Base-by-base conservation (phyloP, 2,797 vertebrate species). In the Calcarius lapponicus region DNA sequence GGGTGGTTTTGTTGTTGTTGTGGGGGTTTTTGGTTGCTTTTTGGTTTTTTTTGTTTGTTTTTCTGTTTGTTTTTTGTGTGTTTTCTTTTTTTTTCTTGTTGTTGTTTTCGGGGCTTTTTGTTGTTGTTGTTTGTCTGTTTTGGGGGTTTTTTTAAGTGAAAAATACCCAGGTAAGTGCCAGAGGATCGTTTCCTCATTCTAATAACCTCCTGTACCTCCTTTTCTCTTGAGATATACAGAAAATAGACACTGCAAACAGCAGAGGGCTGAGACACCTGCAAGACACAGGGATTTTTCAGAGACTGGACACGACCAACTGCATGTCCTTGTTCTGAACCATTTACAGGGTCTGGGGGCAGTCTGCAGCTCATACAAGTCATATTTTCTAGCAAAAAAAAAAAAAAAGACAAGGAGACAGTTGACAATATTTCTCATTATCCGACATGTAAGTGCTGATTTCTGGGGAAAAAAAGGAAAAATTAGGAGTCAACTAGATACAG, bases 391-490 rank as follows among this genome's bases (percentile, higher is more conserved):
- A 16, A 7, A 6, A 16, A 34, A 57, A 56, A 54, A 32, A 25
- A 15, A 45, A 5, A n/a, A 38, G 3, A 20, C 7, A 70, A 43
- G 6, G 25, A 78, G 8, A 26, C 5, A 8, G 5, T 1, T 34
- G 11, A 24, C 15, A 80, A 67, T 25, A 50, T 66, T 34, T 42
- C 18, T 69, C 32, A 11, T 8, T 40, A 7, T 48, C 43, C 42
- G 86, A 72, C 8, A 67, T 0, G 3, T 1, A 6, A 76, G 13
- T 1, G 5, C 10, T 32, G 32, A 48, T 43, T 90, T 66, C 4
- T 19, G 43, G 7, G 15, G 8, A 0, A 2, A 4, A 21, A 24
- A 25, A 9, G 17, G 2, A 45, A 36, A 19, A 12, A 13, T 15
- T 38, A 53, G 7, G 2, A 80, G 9, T 29, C 3, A 48, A 48